Evolutionary conservation across 2,888 invertebrate species (phyloP).

Genomic region (Drosophila niveifrons): DNA sequence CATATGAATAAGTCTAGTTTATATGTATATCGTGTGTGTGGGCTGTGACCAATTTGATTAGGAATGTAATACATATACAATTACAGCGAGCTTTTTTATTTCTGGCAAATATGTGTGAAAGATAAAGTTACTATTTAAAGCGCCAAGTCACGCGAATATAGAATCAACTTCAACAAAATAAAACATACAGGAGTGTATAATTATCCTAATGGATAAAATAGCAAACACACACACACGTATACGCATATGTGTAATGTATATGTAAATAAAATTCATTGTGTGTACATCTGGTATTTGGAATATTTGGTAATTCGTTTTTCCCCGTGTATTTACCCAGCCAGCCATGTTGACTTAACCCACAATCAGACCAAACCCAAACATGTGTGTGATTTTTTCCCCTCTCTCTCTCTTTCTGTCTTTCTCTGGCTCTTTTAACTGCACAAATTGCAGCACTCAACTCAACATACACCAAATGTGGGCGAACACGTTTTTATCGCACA

Average conservation of each 20-base stretch:
- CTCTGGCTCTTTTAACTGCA: conserved; percentile 39
- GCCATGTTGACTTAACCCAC: conserved; percentile 73
- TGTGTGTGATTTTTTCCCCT: conserved; percentile 56
- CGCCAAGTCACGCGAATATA: conserved; percentile 20
- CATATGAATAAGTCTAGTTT: conserved; percentile 43
- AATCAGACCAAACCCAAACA: conserved; percentile 65
- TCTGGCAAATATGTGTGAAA: conserved; percentile 31
- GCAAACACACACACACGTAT: background rate
- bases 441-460: conserved; percentile 62
- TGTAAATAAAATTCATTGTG: conserved; percentile 11
- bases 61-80: conserved; percentile 59
- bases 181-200: conserved; percentile 12
- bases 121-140: conserved; percentile 38
- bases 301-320: conserved; percentile 36
- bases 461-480: conserved; percentile 73
- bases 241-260: conserved; percentile 5
- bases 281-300: conserved; percentile 19
- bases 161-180: conserved; percentile 4
- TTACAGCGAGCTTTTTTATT: conserved; percentile 10
- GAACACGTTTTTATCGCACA: conserved; percentile 81
- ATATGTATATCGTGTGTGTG: conserved; percentile 50
- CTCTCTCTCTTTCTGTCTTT: conserved; percentile 4
- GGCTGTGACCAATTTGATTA: conserved; percentile 65
- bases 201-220: conserved; percentile 21
- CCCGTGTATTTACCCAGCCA: conserved; percentile 61